Base-by-base conservation (phyloP, 1,140 invertebrate genomes). In the Gryon sp. region DNA sequence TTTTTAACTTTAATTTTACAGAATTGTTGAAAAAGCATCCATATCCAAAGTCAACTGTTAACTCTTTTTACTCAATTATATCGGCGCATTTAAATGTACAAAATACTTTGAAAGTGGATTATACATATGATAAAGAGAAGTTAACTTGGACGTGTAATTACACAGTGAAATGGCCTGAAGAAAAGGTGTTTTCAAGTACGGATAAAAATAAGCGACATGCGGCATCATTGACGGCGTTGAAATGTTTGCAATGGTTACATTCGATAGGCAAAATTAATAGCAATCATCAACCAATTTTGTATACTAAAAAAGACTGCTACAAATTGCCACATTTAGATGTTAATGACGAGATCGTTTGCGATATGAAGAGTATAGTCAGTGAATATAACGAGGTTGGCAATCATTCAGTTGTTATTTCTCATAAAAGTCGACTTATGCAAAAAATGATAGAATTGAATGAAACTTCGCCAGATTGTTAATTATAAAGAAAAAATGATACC, bases 161-260 rank as follows among this genome's bases (percentile, higher is more conserved):
- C 2, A 30, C 28, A 5, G 15, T 87, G n/a, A 43, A n/a, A 14
- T 88, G 87, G 87, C 87, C 87, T 15, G 57, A 62, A 41, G 4
- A 72, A 18, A 70, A 45, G 16, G 48, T 36, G 12, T 87, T 88
- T 62, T 60, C 32, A 7, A 8, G 28, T 30, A 11, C 14, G 4
- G 72, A 38, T 12, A 46, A 7, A 40, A 80, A 12, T 18, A 87
- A 87, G 77, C 12, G 3, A 16, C 4, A 5, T 34, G 77, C 83
- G 32, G 8, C 12, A 9, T 26, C 22, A 12, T 12, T 18, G 30
- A 81, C 75, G 45, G 48, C 84, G 18, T 52, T 79, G 3, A 79
- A 82, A 41, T 82, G 80, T 48, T 76, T 88, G 19, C 46, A 81
- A 0, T 86, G 82, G 80, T 46, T 89, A 11, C 40, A 84, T 50